Evolutionary conservation across 1,140 invertebrate species (phyloP).

Genomic region (Drosophila virilis): DNA sequence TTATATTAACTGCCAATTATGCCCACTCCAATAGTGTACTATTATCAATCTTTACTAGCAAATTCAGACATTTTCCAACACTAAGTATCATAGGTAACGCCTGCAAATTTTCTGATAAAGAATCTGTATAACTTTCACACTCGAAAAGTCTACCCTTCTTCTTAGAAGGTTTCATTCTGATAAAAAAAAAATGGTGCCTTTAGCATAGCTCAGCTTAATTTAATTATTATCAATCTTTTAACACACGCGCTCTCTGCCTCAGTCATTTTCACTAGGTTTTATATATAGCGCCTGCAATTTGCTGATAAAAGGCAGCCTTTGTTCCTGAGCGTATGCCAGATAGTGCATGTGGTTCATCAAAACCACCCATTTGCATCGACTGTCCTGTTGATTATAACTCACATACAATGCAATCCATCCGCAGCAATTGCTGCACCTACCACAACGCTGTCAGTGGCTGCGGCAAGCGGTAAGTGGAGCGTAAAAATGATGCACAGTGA

Average conservation of each 20-base stretch:
- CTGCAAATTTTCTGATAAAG: background rate
- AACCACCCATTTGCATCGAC: conserved; percentile 12
- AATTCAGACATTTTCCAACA: no score
- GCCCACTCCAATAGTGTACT: no score
- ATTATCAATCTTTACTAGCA: no score
- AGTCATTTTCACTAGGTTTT: background rate
- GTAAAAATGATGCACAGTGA: conserved; percentile 55
- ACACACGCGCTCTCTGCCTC: background rate
- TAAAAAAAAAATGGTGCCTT: no score
- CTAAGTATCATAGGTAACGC: background rate
- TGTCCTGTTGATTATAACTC: conserved; percentile 63
- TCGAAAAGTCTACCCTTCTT: no score
- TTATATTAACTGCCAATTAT: no score
- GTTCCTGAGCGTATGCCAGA: conserved; percentile 1
- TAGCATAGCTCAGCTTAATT: no score
- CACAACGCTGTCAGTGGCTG: conserved; percentile 48
- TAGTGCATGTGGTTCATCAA: conserved; percentile 6
- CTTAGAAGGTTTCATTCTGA: no score
- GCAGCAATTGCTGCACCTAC: conserved; percentile 38
- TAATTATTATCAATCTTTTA: no score
- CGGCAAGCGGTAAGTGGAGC: conserved; percentile 49
- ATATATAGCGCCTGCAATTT: background rate
- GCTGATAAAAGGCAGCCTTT: conserved; percentile 1
- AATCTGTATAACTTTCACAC: no score
- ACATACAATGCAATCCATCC: conserved; percentile 55